These are phyloP conservation scores for Baccha elongata DNA, from an alignment of 2,888 invertebrate species.

Conservation along the genomic window DNA sequence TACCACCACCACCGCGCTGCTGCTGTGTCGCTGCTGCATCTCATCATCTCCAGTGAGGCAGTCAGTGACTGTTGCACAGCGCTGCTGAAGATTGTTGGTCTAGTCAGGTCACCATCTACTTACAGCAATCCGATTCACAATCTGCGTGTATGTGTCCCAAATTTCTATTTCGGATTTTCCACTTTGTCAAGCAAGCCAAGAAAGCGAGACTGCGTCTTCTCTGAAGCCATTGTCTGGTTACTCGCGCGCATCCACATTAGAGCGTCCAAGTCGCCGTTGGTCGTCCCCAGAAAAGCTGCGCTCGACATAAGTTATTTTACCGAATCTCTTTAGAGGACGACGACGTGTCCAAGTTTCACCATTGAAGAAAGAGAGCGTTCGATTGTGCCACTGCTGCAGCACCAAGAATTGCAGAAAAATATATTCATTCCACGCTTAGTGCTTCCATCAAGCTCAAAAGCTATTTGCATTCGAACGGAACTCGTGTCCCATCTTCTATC, in stretches of 20 bases:
- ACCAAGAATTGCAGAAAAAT: slow-evolving; percentile 63
- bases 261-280: slow-evolving; percentile 28
- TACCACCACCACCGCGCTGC: background rate
- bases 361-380: slow-evolving; percentile 27
- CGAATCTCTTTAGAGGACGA: slow-evolving; percentile 58
- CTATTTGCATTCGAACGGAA: slow-evolving; percentile 73
- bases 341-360: slow-evolving; percentile 68
- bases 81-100: background rate
- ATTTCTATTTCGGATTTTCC: slow-evolving; percentile 78
- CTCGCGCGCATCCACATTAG: slow-evolving; percentile 66
- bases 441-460: slow-evolving; percentile 62
- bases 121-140: slow-evolving; percentile 21
- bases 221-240: slow-evolving; percentile 40
- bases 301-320: slow-evolving; percentile 71
- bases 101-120: slow-evolving; percentile 57
- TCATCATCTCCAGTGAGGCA: slow-evolving; percentile 37
- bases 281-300: slow-evolving; percentile 30
- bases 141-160: slow-evolving; percentile 76
- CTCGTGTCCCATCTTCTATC: slow-evolving; percentile 65
- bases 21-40: slow-evolving; percentile 37
- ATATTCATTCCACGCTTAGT: slow-evolving; percentile 68
- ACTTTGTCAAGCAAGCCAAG: slow-evolving; percentile 78
- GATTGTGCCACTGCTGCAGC: slow-evolving; percentile 63
- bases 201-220: slow-evolving; percentile 76
- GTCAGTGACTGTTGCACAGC: background rate